Evolutionary conservation across 2,888 invertebrate species (phyloP).

Genomic region (Lasioglossum leucozonium): DNA sequence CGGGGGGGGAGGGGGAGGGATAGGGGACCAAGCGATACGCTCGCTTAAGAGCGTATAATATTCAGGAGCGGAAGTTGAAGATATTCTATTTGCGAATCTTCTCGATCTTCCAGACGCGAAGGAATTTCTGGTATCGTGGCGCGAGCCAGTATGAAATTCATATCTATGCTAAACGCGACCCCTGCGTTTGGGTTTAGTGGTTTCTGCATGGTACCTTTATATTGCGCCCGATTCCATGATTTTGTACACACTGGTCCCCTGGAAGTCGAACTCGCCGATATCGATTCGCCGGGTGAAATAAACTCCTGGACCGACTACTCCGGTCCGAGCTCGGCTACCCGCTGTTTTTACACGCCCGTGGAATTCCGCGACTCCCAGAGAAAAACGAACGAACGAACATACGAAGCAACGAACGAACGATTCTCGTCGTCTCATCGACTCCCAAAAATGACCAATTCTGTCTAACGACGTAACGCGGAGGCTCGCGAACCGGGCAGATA

Average conservation of each 20-base stretch:
- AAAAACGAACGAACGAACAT: too few species aligned
- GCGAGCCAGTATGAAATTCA: constrained; percentile 75
- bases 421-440: neutral
- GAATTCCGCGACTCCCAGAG: neutral
- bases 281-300: constrained; percentile 34
- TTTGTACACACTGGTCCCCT: constrained; percentile 57
- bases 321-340: neutral
- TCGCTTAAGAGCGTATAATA: constrained; percentile 53
- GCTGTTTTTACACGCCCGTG: neutral
- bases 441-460: neutral
- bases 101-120: constrained; percentile 63
- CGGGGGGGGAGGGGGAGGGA: neutral
- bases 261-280: constrained; percentile 32
- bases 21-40: neutral
- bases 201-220: constrained; percentile 68
- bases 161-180: constrained; percentile 78
- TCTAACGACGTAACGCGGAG: neutral
- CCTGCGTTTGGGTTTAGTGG: constrained; percentile 68
- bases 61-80: constrained; percentile 61
- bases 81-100: constrained; percentile 72
- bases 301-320: constrained; percentile 15
- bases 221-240: constrained; percentile 67
- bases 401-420: neutral
- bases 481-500: neutral
- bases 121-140: constrained; percentile 70